phyloP scores from a whole-genome alignment of 2,113 vertebrate genomes.

The Porphyrio hochstetteri region DNA sequence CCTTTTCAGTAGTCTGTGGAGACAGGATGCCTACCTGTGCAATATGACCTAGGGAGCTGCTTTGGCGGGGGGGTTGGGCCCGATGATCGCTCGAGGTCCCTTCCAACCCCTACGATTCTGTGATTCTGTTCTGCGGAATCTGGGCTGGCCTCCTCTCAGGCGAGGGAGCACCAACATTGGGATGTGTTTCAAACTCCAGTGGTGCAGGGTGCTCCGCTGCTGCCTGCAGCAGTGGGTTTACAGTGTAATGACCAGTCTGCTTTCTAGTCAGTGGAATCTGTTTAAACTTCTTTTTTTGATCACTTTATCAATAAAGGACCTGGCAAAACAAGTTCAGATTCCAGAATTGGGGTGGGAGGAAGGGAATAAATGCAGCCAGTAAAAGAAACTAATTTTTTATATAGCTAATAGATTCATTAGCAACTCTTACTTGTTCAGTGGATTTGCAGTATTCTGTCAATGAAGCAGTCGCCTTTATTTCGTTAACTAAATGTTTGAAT shows the following conservation, averaged over 20 bases:
- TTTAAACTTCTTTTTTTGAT: not conserved
- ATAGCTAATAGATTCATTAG: not conserved
- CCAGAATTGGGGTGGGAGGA: not conserved
- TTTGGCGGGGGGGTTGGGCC: no score
- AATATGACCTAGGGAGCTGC: no score
- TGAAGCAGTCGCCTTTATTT: not conserved
- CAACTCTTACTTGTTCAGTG: not conserved
- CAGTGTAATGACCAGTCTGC: not conserved
- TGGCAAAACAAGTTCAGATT: not conserved
- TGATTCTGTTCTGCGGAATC: not conserved
- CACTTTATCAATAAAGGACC: not conserved
- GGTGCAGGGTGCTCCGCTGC: not conserved
- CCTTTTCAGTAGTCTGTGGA: no score
- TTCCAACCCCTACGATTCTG: no score
- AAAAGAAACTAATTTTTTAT: not conserved
- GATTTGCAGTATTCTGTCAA: not conserved
- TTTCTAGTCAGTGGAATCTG: not conserved
- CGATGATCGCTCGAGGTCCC: no score
- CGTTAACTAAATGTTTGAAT: not conserved
- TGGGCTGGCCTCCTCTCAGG: accelerated
- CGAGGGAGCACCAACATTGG: accelerated
- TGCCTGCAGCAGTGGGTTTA: not conserved
- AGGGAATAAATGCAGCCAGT: not conserved
- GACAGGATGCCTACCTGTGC: no score
- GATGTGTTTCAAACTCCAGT: not conserved